Percentiles rank a stretch among this genome's conserved stretches.
These are phyloP conservation scores for Morbakka virulenta DNA, from an alignment of 30 jellyfish, hydroid and myxozoan genomes.

Conservation along the genomic window DNA sequence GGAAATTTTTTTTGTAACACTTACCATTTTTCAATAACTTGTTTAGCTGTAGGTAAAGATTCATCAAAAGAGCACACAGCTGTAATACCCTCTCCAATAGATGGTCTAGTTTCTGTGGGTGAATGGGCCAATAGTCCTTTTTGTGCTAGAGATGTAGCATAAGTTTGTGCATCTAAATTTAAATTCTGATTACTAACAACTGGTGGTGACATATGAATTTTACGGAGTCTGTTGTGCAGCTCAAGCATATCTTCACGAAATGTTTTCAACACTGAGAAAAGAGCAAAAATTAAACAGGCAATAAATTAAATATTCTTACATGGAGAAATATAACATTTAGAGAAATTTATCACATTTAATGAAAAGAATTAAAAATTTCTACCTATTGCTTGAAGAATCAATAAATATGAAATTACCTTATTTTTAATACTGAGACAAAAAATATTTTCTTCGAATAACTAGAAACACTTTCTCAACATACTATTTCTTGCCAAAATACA, in stretches of 20 bases:
- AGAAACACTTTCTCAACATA: no score
- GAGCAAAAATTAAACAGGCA: background rate
- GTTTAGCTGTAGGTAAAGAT: constrained; percentile 79
- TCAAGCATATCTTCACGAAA: constrained; percentile 79
- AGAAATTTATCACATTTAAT: no score
- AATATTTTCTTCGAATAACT: no score
- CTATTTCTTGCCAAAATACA: no score
- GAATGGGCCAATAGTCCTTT: constrained; percentile 85
- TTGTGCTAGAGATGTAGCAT: constrained; percentile 83
- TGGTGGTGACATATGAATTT: constrained; percentile 55
- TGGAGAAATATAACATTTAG: no score
- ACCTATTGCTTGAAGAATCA: no score
- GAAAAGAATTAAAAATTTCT: no score
- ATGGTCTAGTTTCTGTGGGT: constrained; percentile 54
- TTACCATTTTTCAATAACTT: constrained; percentile 79
- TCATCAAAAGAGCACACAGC: constrained; percentile 77
- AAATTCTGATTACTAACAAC: constrained; percentile 44
- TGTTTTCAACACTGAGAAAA: constrained; percentile 39
- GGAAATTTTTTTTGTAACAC: no score
- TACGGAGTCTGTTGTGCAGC: constrained; percentile 80
- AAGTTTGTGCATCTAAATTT: constrained; percentile 77
- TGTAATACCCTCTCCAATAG: constrained; percentile 89
- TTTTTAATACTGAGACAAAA: no score
- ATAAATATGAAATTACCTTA: no score
- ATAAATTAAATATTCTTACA: no score